Evolutionary conservation across 2,113 vertebrate species (phyloP).

Genomic region (Austrofundulus limnaeus): DNA sequence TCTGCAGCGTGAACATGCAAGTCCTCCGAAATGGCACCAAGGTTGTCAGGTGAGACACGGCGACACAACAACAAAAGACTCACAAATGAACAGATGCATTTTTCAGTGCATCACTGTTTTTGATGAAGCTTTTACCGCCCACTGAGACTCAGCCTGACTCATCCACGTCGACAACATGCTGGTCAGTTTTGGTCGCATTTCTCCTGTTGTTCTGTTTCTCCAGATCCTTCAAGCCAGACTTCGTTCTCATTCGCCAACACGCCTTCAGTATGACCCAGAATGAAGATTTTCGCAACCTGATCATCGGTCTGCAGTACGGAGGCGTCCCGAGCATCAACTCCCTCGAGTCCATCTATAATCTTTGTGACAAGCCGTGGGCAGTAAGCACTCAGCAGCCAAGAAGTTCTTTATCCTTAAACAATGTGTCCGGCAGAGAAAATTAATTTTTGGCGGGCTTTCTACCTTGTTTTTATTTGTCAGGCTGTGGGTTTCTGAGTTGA

Average conservation of each 20-base stretch:
- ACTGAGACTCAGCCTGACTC: neutral
- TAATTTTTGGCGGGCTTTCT: neutral
- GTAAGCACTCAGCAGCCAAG: constrained; percentile 69
- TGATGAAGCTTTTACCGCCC: neutral
- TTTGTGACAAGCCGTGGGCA: constrained; percentile 97
- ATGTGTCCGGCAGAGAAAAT: neutral
- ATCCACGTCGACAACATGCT: neutral
- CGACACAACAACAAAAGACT: neutral
- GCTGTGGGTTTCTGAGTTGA: neutral
- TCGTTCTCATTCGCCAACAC: constrained; percentile 93
- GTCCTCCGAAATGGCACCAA: constrained; percentile 86
- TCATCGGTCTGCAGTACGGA: constrained; percentile 93
- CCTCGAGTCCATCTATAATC: constrained; percentile 92
- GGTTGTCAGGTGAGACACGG: constrained; percentile 83
- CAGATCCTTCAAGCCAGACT: constrained; percentile 94
- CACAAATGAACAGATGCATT: neutral
- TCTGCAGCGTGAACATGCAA: constrained; percentile 87
- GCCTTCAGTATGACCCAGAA: constrained; percentile 95
- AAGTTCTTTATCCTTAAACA: too few relatives aligned
- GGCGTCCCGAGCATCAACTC: constrained; percentile 90
- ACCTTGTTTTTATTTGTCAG: neutral
- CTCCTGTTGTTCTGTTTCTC: constrained; percentile 8
- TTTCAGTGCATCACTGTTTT: neutral
- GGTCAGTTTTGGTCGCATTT: neutral
- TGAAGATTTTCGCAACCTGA: constrained; percentile 91